phyloP scores from a whole-genome alignment of 2,888 invertebrate genomes.

The Tinea pellionella region DNA sequence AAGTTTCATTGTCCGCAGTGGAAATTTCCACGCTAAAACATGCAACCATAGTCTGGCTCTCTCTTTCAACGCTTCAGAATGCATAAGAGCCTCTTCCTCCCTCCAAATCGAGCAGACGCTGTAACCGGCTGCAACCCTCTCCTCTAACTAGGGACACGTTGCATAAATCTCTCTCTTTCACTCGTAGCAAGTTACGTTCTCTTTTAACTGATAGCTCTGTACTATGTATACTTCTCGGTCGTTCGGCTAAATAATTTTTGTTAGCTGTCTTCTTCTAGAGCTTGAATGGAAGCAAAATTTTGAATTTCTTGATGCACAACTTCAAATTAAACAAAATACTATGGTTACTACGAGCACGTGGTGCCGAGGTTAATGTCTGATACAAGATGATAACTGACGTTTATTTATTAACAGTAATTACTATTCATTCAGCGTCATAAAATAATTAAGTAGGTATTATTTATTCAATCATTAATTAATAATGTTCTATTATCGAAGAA shows the following conservation, averaged over 20 bases:
- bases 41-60: slow-evolving; percentile 51
- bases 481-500: too few relatives aligned
- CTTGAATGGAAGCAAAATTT: slow-evolving; percentile 61
- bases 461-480: too few relatives aligned
- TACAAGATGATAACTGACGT: slow-evolving; percentile 42
- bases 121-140: slow-evolving; percentile 48
- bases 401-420: not conserved
- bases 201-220: slow-evolving; percentile 68
- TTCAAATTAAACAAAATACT: slow-evolving; percentile 65
- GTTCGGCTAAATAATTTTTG: slow-evolving; percentile 62
- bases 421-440: not conserved
- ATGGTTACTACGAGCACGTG: slow-evolving; percentile 60
- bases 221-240: slow-evolving; percentile 70
- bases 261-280: slow-evolving; percentile 69
- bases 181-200: slow-evolving; percentile 49
- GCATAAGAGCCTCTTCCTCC: slow-evolving; percentile 39
- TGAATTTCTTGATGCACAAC: slow-evolving; percentile 61
- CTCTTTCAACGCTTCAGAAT: slow-evolving; percentile 30
- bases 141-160: slow-evolving; percentile 30
- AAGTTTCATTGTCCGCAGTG: slow-evolving; percentile 67
- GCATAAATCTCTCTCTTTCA: slow-evolving; percentile 46
- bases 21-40: slow-evolving; percentile 66
- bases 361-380: slow-evolving; percentile 61
- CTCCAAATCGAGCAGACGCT: slow-evolving; percentile 56
- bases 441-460: not conserved